Evolutionary conservation across 2,888 invertebrate species (phyloP).

Genomic region (Torymus texanus): DNA sequence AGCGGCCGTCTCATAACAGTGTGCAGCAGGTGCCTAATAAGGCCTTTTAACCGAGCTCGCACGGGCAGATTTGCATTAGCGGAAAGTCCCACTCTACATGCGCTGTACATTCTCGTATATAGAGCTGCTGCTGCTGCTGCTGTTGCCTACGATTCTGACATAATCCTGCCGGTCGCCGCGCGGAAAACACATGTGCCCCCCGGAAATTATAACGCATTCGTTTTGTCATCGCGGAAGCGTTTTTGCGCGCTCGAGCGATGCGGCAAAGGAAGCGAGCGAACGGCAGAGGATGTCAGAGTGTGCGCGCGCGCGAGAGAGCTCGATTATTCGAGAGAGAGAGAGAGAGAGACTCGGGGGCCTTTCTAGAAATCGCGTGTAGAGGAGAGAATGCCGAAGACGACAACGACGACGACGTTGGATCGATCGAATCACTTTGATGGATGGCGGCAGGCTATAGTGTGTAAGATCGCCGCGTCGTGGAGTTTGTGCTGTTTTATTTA

Average conservation of each 20-base stretch:
- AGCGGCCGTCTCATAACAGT: constrained; percentile 39
- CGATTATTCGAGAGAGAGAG: constrained; percentile 24
- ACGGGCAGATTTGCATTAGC: constrained; percentile 26
- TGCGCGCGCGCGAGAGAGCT: neutral
- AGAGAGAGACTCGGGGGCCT: constrained; percentile 16
- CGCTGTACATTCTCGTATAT: neutral
- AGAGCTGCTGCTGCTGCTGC: too few species aligned
- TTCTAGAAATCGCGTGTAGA: constrained; percentile 44
- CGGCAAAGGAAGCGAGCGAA: constrained; percentile 5
- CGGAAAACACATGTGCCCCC: neutral
- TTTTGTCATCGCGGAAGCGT: constrained; percentile 44
- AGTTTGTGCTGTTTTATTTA: constrained; percentile 45
- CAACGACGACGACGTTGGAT: constrained; percentile 7
- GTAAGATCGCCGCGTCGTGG: neutral
- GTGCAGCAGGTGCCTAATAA: constrained; percentile 50
- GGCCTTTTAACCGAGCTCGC: constrained; percentile 38
- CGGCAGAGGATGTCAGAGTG: constrained; percentile 5
- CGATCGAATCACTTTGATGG: constrained; percentile 52
- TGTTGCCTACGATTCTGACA: constrained; percentile 3
- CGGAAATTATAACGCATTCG: constrained; percentile 44
- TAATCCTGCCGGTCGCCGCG: neutral
- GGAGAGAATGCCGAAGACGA: constrained; percentile 6
- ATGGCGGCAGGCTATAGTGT: constrained; percentile 10
- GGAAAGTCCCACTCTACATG: too few species aligned
- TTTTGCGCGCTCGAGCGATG: constrained; percentile 22